phyloP scores from a whole-genome alignment of 1,140 invertebrate genomes.

The Bathynomus jamesi region DNA sequence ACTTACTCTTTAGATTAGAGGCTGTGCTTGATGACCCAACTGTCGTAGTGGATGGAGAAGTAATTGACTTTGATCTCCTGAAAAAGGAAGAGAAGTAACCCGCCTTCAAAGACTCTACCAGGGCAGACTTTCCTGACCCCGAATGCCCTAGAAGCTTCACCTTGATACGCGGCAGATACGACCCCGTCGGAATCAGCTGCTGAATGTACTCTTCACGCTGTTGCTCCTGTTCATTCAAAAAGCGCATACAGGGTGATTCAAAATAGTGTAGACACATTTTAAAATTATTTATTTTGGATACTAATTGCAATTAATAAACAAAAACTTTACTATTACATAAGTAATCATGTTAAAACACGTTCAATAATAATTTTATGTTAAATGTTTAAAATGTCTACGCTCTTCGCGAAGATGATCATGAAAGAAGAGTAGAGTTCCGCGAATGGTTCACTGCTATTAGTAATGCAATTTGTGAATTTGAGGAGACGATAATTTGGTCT shows the following conservation, averaged over 20 bases:
- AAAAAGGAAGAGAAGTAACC: slow-evolving; percentile 60
- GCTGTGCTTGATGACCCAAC: slow-evolving; percentile 12
- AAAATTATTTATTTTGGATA: no score
- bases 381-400: no score
- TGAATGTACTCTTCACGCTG: slow-evolving; percentile 56
- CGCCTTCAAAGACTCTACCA: slow-evolving; percentile 63
- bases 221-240: slow-evolving; percentile 44
- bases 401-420: no score
- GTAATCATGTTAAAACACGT: no score
- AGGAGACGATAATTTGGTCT: no score
- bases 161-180: slow-evolving; percentile 60
- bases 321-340: slow-evolving; percentile 14
- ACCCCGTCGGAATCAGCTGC: slow-evolving; percentile 58
- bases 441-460: no score
- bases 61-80: slow-evolving; percentile 44
- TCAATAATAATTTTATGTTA: no score
- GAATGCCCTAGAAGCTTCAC: slow-evolving; percentile 69
- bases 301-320: no score
- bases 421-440: no score
- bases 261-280: no score
- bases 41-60: slow-evolving; percentile 11
- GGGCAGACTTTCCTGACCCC: slow-evolving; percentile 64
- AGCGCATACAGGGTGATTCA: no score
- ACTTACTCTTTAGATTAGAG: slow-evolving; percentile 2
- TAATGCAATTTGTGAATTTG: no score